phyloP scores from a whole-genome alignment of 2,113 vertebrate species.

The Callaeas wilsoni region DNA sequence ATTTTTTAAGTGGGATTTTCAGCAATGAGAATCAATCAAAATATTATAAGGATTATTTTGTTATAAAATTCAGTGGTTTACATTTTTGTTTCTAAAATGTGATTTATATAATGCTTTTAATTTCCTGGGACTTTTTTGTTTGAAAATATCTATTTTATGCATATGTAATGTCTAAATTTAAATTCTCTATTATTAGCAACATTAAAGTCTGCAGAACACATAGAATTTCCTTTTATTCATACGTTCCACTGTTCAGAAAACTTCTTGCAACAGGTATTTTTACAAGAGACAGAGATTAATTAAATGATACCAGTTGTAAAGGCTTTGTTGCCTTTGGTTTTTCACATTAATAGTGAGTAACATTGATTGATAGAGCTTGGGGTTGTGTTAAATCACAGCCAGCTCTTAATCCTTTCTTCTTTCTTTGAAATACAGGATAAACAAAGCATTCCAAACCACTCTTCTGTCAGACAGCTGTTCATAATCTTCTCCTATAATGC shows the following conservation, averaged over 20 bases:
- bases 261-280: not conserved
- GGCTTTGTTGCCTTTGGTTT: constrained; percentile 8
- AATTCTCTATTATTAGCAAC: not conserved
- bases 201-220: not conserved
- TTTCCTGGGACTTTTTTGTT: not conserved
- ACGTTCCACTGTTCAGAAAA: not conserved
- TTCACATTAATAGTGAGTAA: not conserved
- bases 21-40: not conserved
- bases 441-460: not conserved
- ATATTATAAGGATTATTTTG: not conserved
- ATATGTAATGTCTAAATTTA: not conserved
- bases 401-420: not conserved
- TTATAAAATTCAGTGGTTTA: not conserved
- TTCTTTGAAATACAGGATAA: constrained; percentile 33
- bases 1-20: not conserved
- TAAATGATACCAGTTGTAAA: not conserved
- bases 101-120: not conserved
- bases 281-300: not conserved
- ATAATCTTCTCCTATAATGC: not conserved
- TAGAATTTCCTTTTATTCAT: not conserved
- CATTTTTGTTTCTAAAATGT: not conserved
- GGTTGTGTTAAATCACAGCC: not conserved
- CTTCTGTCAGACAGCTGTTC: not conserved
- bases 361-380: not conserved
- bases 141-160: not conserved